phyloP scores from a whole-genome alignment of 2,888 invertebrate genomes.

The Trachelus iudaicus region DNA sequence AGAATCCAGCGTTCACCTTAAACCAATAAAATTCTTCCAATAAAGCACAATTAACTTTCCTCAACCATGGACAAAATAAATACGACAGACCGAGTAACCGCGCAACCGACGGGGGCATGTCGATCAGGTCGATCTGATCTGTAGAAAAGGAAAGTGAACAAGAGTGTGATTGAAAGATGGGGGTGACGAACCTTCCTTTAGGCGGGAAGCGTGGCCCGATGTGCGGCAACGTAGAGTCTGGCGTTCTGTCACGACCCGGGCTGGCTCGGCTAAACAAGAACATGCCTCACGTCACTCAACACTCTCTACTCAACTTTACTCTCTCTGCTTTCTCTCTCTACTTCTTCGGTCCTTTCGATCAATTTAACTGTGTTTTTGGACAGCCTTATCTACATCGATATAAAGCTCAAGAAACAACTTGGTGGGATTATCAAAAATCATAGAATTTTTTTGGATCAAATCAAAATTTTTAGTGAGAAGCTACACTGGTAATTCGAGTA shows the following conservation, averaged over 20 bases:
- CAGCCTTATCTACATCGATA: neutral
- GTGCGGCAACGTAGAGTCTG: conserved; percentile 85
- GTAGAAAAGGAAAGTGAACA: neutral
- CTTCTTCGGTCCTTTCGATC: conserved; percentile 3
- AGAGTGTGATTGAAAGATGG: conserved; percentile 4
- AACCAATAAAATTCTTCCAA: conserved; percentile 13
- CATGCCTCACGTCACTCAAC: conserved; percentile 66
- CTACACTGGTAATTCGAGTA: neutral
- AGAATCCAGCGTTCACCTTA: neutral
- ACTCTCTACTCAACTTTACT: conserved; percentile 50
- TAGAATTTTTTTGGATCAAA: neutral
- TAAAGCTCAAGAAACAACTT: conserved; percentile 3
- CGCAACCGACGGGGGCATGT: neutral
- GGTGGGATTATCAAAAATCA: neutral
- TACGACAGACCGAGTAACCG: neutral
- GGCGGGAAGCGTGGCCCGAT: conserved; percentile 91
- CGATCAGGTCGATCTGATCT: neutral
- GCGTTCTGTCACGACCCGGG: conserved; percentile 85
- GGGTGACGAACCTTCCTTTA: conserved; percentile 78
- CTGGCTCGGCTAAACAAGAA: conserved; percentile 83
- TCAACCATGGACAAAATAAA: conserved; percentile 15
- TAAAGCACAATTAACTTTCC: conserved; percentile 19
- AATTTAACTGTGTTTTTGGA: neutral
- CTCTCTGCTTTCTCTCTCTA: neutral
- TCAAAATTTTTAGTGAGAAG: neutral